A percentile compares a stretch with the other conserved stretches of the same genome.
Conservation (phyloP, 2,888 invertebrate genomes). For the Vandiemenella viatica region DNA sequence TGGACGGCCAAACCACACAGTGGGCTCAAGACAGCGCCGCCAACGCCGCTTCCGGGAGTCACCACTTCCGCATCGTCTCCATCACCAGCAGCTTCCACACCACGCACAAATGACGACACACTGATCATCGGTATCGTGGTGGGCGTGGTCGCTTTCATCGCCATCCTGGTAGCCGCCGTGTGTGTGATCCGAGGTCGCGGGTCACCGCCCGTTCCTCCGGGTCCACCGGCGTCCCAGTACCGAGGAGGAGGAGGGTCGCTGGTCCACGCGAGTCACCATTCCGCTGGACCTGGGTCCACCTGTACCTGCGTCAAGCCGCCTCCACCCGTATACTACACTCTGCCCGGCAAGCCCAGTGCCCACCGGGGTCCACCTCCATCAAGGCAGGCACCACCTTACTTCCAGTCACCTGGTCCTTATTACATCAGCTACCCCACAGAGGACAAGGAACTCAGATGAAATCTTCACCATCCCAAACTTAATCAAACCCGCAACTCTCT, state of each 20-base stretch:
- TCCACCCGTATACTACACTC: conserved; percentile 39
- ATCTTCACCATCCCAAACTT: no score
- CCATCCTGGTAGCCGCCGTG: conserved; percentile 73
- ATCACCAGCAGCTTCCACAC: conserved; percentile 26
- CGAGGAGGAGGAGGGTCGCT: conserved; percentile 14
- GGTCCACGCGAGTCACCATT: conserved; percentile 19
- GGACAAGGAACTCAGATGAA: conserved; percentile 24
- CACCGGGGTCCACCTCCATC: conserved; percentile 20
- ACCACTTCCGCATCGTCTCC: conserved; percentile 9
- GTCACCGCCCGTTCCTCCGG: no score
- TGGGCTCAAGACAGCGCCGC: no score
- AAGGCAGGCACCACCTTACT: conserved; percentile 34
- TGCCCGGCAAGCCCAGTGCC: conserved; percentile 24
- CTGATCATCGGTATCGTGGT: conserved; percentile 91
- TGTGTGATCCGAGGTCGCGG: conserved; percentile 68
- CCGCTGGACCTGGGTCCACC: conserved; percentile 24
- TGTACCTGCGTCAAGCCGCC: conserved; percentile 40
- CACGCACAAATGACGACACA: conserved; percentile 72
- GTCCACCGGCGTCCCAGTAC: conserved; percentile 29
- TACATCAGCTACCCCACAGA: conserved; percentile 27
- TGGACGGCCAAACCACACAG: conserved; percentile 81
- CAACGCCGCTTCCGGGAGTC: conserved; percentile 5
- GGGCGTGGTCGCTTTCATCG: conserved; percentile 81
- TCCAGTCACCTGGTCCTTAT: conserved; percentile 24
- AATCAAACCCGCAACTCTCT: no score